Evolutionary conservation across 2,113 vertebrate genomes (phyloP).

Genomic region (Hydrolagus affinis): DNA sequence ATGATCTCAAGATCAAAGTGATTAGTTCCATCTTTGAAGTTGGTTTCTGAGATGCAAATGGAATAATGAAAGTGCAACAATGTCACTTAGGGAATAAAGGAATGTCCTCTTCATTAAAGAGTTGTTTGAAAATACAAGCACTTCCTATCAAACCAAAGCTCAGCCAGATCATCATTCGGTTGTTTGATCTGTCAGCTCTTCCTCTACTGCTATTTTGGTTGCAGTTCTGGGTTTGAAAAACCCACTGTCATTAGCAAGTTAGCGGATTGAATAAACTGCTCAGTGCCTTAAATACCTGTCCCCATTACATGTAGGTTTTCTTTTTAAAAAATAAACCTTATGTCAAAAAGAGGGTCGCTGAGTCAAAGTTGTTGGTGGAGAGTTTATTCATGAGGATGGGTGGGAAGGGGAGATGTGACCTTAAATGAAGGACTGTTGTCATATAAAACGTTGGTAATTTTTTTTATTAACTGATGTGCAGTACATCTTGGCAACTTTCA

Average conservation of each 20-base stretch:
- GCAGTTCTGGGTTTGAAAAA: neutral
- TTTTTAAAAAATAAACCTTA: too few relatives aligned
- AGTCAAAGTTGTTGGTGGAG: too few relatives aligned
- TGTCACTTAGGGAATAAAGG: neutral
- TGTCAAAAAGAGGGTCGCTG: too few relatives aligned
- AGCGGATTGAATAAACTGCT: neutral
- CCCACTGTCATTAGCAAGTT: too few relatives aligned
- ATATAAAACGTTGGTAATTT: too few relatives aligned
- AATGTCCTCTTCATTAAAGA: neutral
- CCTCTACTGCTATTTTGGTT: neutral
- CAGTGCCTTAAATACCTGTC: neutral
- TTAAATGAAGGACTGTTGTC: too few relatives aligned
- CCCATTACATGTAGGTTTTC: neutral
- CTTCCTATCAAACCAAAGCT: neutral
- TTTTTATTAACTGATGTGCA: too few relatives aligned
- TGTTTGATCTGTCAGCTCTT: neutral
- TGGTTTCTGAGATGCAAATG: neutral
- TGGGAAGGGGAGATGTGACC: too few relatives aligned
- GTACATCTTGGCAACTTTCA: too few relatives aligned
- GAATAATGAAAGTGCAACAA: slow-evolving; percentile 7
- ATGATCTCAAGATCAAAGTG: slow-evolving; percentile 15
- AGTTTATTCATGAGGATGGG: too few relatives aligned
- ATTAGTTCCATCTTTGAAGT: slow-evolving; percentile 21
- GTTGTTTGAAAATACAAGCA: slow-evolving; percentile 8
- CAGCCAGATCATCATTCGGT: neutral